These are phyloP conservation scores for Leptinotarsa juncta DNA, from an alignment of 2,888 invertebrate genomes.

Conservation along the genomic window DNA sequence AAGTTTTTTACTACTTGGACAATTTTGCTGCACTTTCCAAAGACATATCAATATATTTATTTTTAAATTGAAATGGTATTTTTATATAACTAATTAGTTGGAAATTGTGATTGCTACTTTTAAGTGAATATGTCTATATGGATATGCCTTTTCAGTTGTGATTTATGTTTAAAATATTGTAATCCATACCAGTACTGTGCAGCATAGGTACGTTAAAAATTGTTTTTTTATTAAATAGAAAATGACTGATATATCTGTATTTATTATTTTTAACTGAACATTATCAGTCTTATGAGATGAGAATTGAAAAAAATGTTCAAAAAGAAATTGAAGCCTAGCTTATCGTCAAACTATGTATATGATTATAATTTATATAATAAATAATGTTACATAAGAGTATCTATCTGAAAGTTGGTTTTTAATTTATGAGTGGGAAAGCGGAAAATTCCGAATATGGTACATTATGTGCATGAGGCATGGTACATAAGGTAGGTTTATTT, in stretches of 20 bases:
- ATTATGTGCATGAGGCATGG: neutral
- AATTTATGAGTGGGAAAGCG: neutral
- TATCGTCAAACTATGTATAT: conserved; percentile 39
- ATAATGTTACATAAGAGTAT: conserved; percentile 37
- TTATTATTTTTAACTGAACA: conserved; percentile 22
- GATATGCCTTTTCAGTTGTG: conserved; percentile 16
- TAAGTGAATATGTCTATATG: conserved; percentile 12
- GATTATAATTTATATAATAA: conserved; percentile 40
- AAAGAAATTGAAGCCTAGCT: conserved; percentile 36
- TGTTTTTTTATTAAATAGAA: conserved; percentile 30
- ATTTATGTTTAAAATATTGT: conserved; percentile 20
- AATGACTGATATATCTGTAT: conserved; percentile 28
- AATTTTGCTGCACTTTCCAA: conserved; percentile 33
- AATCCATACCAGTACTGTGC: conserved; percentile 30
- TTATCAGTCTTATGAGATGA: neutral
- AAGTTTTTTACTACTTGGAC: conserved; percentile 33
- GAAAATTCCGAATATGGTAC: neutral
- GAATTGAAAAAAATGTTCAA: conserved; percentile 8
- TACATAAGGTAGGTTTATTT: neutral
- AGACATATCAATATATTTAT: conserved; percentile 37
- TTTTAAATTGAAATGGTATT: conserved; percentile 18
- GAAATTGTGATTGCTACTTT: conserved; percentile 27
- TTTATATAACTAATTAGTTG: conserved; percentile 27
- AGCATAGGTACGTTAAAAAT: conserved; percentile 25
- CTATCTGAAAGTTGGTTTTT: neutral